phyloP scores from a whole-genome alignment of 2,113 vertebrate species.

The Anoplopoma fimbria region DNA sequence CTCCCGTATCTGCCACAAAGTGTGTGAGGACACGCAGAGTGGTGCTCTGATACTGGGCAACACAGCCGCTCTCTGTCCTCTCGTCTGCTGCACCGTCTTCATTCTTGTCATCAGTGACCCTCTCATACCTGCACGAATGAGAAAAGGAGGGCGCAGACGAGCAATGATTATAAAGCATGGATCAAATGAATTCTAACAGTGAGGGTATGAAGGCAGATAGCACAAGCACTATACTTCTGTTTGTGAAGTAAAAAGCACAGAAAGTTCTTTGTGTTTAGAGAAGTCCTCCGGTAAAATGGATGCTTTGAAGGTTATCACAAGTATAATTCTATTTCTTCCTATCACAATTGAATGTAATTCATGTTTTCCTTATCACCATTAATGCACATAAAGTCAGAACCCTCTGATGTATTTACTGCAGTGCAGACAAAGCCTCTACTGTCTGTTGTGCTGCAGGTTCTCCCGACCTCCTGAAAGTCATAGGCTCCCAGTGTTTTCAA shows the following conservation, averaged over 20 bases:
- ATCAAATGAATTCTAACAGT: background rate
- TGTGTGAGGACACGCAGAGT: conserved; percentile 91
- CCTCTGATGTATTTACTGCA: conserved; percentile 46
- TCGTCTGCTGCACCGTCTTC: conserved; percentile 83
- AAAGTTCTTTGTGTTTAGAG: conserved; percentile 8
- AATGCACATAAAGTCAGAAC: conserved; percentile 25
- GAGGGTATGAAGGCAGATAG: no score
- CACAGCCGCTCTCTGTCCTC: conserved; percentile 85
- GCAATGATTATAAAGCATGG: background rate
- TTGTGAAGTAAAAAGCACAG: background rate
- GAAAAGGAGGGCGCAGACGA: background rate
- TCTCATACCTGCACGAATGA: conserved; percentile 64
- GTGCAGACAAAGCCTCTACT: conserved; percentile 35
- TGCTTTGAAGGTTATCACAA: conserved; percentile 28
- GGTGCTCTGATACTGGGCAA: conserved; percentile 93
- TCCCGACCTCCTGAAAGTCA: conserved; percentile 55
- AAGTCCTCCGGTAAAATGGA: background rate
- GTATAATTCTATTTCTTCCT: conserved; percentile 15
- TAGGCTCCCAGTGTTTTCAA: conserved; percentile 57
- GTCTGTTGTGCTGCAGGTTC: conserved; percentile 36
- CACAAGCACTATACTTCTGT: background rate
- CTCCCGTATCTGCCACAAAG: conserved; percentile 87
- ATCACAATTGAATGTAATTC: conserved; percentile 14
- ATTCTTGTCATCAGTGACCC: conserved; percentile 85
- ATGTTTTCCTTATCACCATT: conserved; percentile 34